phyloP scores from a whole-genome alignment of 35 echinoderm and acorn worm species.

The Anneissia japonica region DNA sequence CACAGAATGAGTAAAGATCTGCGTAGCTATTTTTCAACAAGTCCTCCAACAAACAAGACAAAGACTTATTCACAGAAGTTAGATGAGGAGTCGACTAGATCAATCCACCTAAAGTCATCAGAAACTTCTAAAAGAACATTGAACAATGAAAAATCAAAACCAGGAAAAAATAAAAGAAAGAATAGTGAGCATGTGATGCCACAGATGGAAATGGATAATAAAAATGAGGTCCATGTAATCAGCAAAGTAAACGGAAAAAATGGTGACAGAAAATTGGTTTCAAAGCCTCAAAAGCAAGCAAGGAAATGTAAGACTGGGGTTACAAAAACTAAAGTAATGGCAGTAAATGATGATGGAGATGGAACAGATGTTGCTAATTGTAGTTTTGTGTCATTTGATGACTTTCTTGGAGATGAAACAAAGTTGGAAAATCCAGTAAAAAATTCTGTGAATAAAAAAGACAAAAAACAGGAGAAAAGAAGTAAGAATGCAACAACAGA shows the following conservation, averaged over 20 bases:
- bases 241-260: background rate
- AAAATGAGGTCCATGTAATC: background rate
- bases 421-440: background rate
- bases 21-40: background rate
- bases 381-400: background rate
- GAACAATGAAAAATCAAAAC: background rate
- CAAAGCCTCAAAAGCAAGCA: too few species aligned
- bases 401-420: background rate
- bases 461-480: background rate
- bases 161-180: too few species aligned
- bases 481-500: background rate
- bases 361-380: background rate
- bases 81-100: too few species aligned
- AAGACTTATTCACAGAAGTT: too few species aligned
- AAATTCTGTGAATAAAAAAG: background rate
- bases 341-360: background rate
- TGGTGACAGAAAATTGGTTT: background rate
- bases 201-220: background rate
- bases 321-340: background rate
- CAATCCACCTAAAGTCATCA: background rate
- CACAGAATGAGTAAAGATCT: background rate
- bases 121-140: background rate
- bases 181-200: background rate
- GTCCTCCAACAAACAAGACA: background rate
- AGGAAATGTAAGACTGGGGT: background rate